Evolutionary conservation across 2,113 vertebrate genomes (phyloP), one percentile per base, ranked within the genome.

Genomic region (Salvelinus alpinus): DNA sequence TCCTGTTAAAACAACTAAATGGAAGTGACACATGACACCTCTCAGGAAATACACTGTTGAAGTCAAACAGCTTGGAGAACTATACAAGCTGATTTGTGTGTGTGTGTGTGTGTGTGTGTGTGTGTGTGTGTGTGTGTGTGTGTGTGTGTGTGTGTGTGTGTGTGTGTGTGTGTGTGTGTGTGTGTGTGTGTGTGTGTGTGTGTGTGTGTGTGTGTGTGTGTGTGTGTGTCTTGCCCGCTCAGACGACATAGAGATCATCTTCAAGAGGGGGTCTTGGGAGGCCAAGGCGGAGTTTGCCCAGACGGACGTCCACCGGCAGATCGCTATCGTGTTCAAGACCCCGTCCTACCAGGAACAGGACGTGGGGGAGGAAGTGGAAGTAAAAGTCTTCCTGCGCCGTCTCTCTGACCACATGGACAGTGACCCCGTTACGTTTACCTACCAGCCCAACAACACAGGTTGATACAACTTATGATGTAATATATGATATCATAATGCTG

Each of bases 171-270:
- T 31, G 31, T 1, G 31, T 31, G 31, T 0, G 31, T 31, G 31
- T 1, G 31, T 5, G 31, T 0, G 31, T 5, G 22, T 14, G 57
- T 5, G 13, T 59, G 20, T 59, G 54, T 20, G 13, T 18, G 13
- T 18, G 54, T 59, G 64, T 27, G n/a, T 27, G 64, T 1, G 62
- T 13, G 62, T 24, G 62, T 12, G 7, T 24, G 6, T 22, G 1
- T 20, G 20, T 22, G 20, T n/a, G 20, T 48, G 7, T 44, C 0
- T 25, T n/a, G 1, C n/a, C 5, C 44, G 51, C 57, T 14, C 87
- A 98, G 96, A 97, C 54, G 94, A 98, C 84, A 97, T 97, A 0
- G 95, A 95, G 0, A 95, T 97, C 82, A 84, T 97, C 78, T 98
- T 98, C 90, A 91, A 89, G 13, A 90, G 75, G 0, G 93, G 88